phyloP scores from a whole-genome alignment of 2,113 vertebrate genomes.

The Tichodroma muraria region DNA sequence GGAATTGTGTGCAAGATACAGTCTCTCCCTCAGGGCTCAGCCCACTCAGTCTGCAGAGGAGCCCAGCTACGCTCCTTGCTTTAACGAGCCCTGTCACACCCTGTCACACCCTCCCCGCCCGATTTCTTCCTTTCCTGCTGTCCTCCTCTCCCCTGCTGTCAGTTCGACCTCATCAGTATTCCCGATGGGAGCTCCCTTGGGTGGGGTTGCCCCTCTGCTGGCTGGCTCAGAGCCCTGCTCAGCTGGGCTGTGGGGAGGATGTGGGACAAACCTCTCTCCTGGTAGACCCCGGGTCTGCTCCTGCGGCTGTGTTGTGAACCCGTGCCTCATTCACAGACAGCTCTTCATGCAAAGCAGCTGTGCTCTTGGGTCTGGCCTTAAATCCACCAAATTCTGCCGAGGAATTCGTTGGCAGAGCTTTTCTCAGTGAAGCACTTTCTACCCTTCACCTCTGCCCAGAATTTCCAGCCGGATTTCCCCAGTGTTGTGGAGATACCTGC shows the following conservation, averaged over 20 bases:
- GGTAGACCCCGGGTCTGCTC: background rate
- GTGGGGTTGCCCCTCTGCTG: background rate
- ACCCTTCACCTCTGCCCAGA: background rate
- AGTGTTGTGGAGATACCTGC: background rate
- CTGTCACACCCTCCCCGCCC: background rate
- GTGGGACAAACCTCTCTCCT: background rate
- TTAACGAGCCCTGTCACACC: background rate
- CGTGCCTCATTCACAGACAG: background rate
- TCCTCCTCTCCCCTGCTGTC: background rate
- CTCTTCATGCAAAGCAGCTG: background rate
- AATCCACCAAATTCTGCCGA: background rate
- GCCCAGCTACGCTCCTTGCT: background rate
- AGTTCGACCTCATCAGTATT: background rate
- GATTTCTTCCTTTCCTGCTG: background rate
- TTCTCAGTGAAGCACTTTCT: background rate
- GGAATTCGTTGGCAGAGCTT: background rate
- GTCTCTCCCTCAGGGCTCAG: slow-evolving; percentile 29
- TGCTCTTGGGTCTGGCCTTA: background rate
- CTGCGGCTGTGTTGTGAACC: background rate
- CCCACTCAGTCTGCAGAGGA: slow-evolving; percentile 23
- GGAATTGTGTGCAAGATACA: background rate
- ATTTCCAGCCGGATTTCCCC: background rate
- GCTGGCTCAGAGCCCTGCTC: background rate
- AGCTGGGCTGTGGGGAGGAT: background rate
- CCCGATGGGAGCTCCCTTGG: background rate